Base-by-base conservation (phyloP, 2,797 vertebrate species). In the Sebastes iracundus region DNA sequence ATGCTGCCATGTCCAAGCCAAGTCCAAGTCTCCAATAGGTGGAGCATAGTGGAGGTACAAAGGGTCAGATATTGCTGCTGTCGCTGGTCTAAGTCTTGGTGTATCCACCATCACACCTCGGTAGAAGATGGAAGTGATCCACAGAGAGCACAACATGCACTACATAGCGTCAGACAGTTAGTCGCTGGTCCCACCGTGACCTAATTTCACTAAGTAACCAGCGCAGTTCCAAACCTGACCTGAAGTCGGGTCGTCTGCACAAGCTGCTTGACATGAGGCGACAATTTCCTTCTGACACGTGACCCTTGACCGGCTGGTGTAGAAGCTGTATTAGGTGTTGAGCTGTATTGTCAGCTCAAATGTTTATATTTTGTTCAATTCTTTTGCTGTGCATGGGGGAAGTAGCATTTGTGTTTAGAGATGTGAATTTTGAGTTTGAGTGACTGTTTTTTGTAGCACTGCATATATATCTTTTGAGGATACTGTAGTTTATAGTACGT, bases 321-420 rank as follows among this genome's bases (percentile, higher is more conserved):
- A 3, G 13, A 46, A 38, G 33, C 22, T 60, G 14, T 18, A 59
- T 18, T 0, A 61, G 0, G 8, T 32, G 1, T 22, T 0, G 6
- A 28, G 56, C 25, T 59, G 7, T 30, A 30, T 30, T 10, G 16
- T 60, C 59, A 60, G 59, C 28, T 61, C 20, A 20, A 20, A 18
- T 32, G 59, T 61, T 30, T 30, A 11, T 30, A 18, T 46, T 46
- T 46, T 8, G 14, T 27, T 16, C 7, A 10, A 18, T 11, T 8
- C 0, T 7, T 70, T 59, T 12, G 4, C 32, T 60, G 18, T 60
- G 25, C 25, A 27, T 27, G 16, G 6, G 6, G 1, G 53, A 16
- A 75, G 42, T 20, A 23, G 25, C 49, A 10, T 56, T 11, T 30
- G 7, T 60, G 5, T 42, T 72, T 20, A 22, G 35, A 52, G 49